Evolutionary conservation across 2,888 invertebrate species (phyloP).

Genomic region (Lepidochitona cinerea): DNA sequence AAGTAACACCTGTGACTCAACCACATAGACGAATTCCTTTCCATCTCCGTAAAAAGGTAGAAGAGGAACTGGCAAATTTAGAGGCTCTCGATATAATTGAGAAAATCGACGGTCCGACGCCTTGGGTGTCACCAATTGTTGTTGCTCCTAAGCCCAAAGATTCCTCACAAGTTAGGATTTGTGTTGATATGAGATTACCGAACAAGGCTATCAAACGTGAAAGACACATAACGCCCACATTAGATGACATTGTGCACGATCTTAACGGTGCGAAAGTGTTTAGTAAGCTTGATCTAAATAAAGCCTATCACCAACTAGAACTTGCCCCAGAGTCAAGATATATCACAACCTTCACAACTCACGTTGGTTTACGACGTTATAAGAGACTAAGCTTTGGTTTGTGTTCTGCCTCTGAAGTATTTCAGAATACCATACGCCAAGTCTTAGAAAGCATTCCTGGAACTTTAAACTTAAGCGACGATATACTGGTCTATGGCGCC

Average conservation of each 20-base stretch:
- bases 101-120: slow-evolving; percentile 36
- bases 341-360: slow-evolving; percentile 36
- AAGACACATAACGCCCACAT: slow-evolving; percentile 36
- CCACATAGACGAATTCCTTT: slow-evolving; percentile 31
- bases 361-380: slow-evolving; percentile 28
- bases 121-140: slow-evolving; percentile 43
- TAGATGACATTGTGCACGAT: slow-evolving; percentile 37
- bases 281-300: slow-evolving; percentile 32
- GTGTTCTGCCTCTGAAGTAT: slow-evolving; percentile 14
- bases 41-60: slow-evolving; percentile 28
- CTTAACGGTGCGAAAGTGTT: slow-evolving; percentile 34
- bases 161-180: slow-evolving; percentile 32
- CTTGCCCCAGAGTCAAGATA: slow-evolving; percentile 26
- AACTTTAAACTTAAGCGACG: slow-evolving; percentile 8
- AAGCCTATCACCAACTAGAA: slow-evolving; percentile 31
- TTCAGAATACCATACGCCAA: slow-evolving; percentile 12
- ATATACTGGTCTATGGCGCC: slow-evolving; percentile 19
- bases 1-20: slow-evolving; percentile 19
- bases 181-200: slow-evolving; percentile 37
- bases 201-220: slow-evolving; percentile 36
- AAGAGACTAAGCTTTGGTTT: slow-evolving; percentile 26
- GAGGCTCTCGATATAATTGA: slow-evolving; percentile 40
- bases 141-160: slow-evolving; percentile 34
- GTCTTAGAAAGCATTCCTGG: slow-evolving; percentile 11
- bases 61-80: slow-evolving; percentile 29